Evolutionary conservation across 2,113 vertebrate genomes (phyloP), one percentile per base, ranked within the genome.

Genomic region (Tautogolabrus adspersus): DNA sequence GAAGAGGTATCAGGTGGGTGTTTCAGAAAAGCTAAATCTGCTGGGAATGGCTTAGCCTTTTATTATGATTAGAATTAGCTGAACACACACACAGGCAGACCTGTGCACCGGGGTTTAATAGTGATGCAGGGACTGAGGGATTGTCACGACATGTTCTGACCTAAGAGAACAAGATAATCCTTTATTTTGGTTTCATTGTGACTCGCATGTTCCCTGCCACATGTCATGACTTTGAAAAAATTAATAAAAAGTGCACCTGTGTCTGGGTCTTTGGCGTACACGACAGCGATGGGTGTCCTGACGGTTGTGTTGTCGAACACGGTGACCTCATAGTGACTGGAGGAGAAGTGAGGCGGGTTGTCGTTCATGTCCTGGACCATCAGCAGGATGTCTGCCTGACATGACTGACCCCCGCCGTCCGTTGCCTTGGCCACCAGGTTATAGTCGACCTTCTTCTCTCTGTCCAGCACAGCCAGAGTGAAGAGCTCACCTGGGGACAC

Each of bases 301-400:
- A 96, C 89, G 0, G 97, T 98, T 23, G 97, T 99, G 94, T 99
- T 99, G 92, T 99, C 97, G 3, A 97, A 98, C 79, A 99, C 93
- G 0, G 95, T 96, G 83, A 99, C 95, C 0, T 96, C 82, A 3
- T 96, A 98, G 88, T 97, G 97, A 37, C 91, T 93, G 62, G 95
- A 95, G 79, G 96, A 97, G 94, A 99, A 99, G 21, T 18, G 88
- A 0, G 98, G 98, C 0, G 96, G 90, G 0, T 98, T 99, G 93
- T 99, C 98, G 0, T 99, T 99, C 8, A 95, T 94, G 78, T 99
- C 98, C 84, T 97, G 95, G 47, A 98, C 21, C 1, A 88, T 85
- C 34, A 99, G 83, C 0, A 77, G 89, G 78, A 98, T 82, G 52
- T 97, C 96, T 0, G 95, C 95, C 90, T 99, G 97, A 80, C 98